Evolutionary conservation across 2,888 invertebrate species (phyloP), one percentile per base, ranked within the genome.

Genomic region (Ormyrus rosae): DNA sequence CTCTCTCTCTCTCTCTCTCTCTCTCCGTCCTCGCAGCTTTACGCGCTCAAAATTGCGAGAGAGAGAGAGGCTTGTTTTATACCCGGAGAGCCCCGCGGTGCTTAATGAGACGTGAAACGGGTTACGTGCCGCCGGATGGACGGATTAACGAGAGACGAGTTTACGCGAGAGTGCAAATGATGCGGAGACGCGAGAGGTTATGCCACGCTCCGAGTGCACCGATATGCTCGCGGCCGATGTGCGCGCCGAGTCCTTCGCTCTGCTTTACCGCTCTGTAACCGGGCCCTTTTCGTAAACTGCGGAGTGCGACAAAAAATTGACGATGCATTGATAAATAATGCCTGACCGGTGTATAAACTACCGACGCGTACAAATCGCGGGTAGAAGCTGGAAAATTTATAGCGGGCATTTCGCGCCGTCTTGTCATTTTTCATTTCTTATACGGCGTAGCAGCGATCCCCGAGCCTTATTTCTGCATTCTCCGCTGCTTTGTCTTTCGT

Each of bases 61-160:
- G 64, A 9, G 55, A 51, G 8, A 51, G 11, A 19, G 48, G 10
- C 55, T 11, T 6, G 56, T 13, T 53, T 69, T 56, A 53, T 56
- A 45, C 65, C 55, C 56, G 68, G 68, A 19, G 48, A 51, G 64
- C 58, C 34, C 5, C n/a, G 10, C n/a, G n/a, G n/a, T 11, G 74
- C 71, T 76, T 81, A 76, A 81, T 81, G 78, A 81, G 78, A 70
- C 81, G 78, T 72, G 81, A 79, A 75, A 76, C 71, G 65, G 76
- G 68, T 73, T 72, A 72, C 60, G 65, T 34, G 61, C 19, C 19
- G n/a, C 11, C n/a, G 13, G 56, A 60, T 34, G 34, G 34, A 34
- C 34, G 19, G 65, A 58, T 74, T 74, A 74, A 64, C 73, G 65
- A 4, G 34, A 34, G 46, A 11, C 55, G 45, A 63, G 58, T 48